phyloP scores from a whole-genome alignment of 2,888 invertebrate species.

The Rhagium mordax region DNA sequence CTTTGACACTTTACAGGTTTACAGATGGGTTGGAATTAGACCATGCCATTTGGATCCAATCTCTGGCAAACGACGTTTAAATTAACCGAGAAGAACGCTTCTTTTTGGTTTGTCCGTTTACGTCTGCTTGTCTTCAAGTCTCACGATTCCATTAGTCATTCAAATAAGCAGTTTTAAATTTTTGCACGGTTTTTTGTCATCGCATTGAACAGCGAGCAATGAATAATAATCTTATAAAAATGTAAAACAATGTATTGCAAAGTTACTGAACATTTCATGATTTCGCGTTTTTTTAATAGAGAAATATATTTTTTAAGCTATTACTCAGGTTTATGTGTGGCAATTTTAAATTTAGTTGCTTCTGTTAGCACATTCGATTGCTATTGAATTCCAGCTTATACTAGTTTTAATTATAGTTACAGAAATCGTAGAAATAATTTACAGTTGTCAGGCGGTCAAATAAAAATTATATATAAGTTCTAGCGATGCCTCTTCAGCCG shows the following conservation, averaged over 20 bases:
- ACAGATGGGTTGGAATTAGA: conserved; percentile 27
- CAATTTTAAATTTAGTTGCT: neutral
- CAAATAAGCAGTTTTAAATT: conserved; percentile 10
- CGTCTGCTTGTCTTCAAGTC: conserved; percentile 24
- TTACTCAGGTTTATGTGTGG: neutral
- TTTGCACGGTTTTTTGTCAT: conserved; percentile 9
- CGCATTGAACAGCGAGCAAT: conserved; percentile 15
- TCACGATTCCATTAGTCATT: conserved; percentile 24
- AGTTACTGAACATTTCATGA: neutral
- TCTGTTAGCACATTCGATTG: too few species aligned
- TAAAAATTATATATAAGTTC: too few species aligned
- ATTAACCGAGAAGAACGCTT: conserved; percentile 42
- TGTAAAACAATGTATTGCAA: conserved; percentile 1
- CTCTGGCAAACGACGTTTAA: conserved; percentile 45
- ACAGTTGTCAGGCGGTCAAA: too few species aligned
- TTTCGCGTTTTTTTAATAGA: neutral
- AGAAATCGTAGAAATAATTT: too few species aligned
- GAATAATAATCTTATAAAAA: conserved; percentile 10
- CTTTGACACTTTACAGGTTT: neutral
- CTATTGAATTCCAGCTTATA: too few species aligned
- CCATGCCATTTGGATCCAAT: conserved; percentile 42
- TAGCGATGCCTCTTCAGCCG: too few species aligned
- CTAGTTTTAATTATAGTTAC: too few species aligned
- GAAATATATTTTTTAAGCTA: neutral
- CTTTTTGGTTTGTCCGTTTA: conserved; percentile 21